A percentile compares a stretch with the other conserved stretches of the same genome.
These are phyloP conservation scores for Lichenostomus cassidix DNA, from an alignment of 2,113 vertebrate species.

Conservation along the genomic window DNA sequence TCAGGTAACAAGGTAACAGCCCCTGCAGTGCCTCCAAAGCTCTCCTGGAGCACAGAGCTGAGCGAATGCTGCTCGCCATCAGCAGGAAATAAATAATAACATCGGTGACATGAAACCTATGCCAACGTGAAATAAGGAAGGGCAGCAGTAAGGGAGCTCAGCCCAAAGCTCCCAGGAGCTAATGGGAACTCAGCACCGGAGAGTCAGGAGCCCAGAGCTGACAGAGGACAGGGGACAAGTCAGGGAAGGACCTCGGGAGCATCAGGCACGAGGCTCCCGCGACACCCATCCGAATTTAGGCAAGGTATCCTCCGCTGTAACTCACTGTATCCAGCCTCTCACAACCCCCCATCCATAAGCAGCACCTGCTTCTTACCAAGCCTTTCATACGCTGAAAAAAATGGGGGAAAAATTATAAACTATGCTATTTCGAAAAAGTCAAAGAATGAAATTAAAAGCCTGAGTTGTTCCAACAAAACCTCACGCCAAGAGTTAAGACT, in stretches of 20 bases:
- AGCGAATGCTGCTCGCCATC: background rate
- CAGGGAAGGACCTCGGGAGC: background rate
- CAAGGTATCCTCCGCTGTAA: background rate
- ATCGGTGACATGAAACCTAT: background rate
- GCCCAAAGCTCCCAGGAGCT: background rate
- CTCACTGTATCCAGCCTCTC: background rate
- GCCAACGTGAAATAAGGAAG: background rate
- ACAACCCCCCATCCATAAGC: background rate
- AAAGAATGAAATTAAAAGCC: background rate
- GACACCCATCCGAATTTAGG: background rate
- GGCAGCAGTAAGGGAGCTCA: background rate
- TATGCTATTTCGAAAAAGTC: background rate
- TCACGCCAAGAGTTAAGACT: background rate
- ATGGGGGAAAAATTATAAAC: background rate
- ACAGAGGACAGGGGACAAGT: background rate
- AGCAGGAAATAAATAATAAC: background rate
- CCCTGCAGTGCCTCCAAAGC: background rate
- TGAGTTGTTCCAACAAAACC: background rate
- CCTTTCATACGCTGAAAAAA: background rate
- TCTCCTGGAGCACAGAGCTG: background rate
- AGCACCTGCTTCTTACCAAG: background rate
- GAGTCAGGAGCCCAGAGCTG: background rate
- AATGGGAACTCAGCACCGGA: rapidly evolving
- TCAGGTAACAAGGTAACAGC: background rate
- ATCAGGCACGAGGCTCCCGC: background rate